phyloP scores from a whole-genome alignment of 2,888 invertebrate species.

The Chrysopilus asiliformis region DNA sequence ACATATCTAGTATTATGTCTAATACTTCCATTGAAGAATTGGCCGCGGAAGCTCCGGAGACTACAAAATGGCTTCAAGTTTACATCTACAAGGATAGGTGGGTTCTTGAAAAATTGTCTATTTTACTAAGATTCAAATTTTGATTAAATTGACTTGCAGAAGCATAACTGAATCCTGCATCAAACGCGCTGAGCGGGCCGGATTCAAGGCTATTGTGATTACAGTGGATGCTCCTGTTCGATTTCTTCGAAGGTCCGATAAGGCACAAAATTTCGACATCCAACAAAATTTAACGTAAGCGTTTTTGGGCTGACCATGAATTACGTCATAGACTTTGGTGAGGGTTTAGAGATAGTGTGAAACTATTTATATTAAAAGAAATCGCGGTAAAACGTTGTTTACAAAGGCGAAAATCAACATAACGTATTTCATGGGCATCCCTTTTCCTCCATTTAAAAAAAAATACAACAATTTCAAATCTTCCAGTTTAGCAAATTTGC shows the following conservation, averaged over 20 bases:
- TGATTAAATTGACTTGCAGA: conserved; percentile 28
- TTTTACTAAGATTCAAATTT: neutral
- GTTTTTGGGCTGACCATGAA: too few relatives aligned
- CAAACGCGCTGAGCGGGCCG: conserved; percentile 61
- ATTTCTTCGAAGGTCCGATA: conserved; percentile 69
- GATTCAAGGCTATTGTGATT: conserved; percentile 74
- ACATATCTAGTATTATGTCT: conserved; percentile 71
- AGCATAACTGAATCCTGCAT: conserved; percentile 58
- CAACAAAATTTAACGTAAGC: conserved; percentile 57
- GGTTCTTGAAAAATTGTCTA: conserved; percentile 4
- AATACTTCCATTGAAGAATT: conserved; percentile 84
- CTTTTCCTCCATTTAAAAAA: too few relatives aligned
- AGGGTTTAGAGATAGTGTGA: too few relatives aligned
- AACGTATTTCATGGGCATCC: too few relatives aligned
- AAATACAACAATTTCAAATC: too few relatives aligned
- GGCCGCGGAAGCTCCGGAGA: conserved; percentile 57
- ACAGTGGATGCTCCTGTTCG: conserved; percentile 84
- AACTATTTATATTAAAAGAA: too few relatives aligned
- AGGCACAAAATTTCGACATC: conserved; percentile 68
- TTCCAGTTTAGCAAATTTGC: too few relatives aligned
- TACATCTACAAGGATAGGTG: conserved; percentile 78
- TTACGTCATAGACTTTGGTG: too few relatives aligned
- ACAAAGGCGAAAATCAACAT: too few relatives aligned
- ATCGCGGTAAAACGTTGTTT: neutral
- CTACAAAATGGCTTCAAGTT: conserved; percentile 80